A percentile compares a stretch with the other conserved stretches of the same genome.
Conservation (phyloP, 2,797 vertebrate species). For the Botia almorhae region DNA sequence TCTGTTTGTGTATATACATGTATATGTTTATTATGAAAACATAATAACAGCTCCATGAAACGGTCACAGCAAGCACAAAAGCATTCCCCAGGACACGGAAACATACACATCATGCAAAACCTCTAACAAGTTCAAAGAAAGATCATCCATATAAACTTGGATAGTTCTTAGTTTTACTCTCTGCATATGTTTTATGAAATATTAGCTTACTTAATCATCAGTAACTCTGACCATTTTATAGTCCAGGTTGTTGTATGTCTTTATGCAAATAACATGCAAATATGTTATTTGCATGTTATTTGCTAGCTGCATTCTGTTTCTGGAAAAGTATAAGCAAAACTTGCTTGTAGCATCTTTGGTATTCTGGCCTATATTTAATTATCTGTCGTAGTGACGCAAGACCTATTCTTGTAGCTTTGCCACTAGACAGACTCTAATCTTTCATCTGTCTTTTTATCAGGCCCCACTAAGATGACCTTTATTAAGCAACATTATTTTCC, state of each 20-base stretch:
- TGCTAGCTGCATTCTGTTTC: not conserved
- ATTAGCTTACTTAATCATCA: not conserved
- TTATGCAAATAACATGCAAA: not conserved
- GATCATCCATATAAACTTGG: too few relatives aligned
- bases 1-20: not conserved
- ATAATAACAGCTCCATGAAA: not conserved
- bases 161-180: not conserved
- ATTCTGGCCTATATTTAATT: not conserved
- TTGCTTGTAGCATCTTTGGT: not conserved
- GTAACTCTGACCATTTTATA: not conserved
- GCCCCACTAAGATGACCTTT: not conserved
- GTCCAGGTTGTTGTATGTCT: not conserved
- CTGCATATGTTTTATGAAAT: not conserved
- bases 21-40: not conserved
- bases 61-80: not conserved
- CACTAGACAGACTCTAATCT: not conserved
- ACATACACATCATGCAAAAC: not conserved
- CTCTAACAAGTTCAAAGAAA: not conserved
- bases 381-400: not conserved
- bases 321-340: not conserved
- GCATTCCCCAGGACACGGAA: not conserved
- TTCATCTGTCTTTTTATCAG: not conserved
- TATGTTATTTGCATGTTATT: too few relatives aligned
- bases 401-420: not conserved
- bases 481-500: not conserved